Evolutionary conservation across 2,113 vertebrate species (phyloP).

Genomic region (Brachypteracias leptosomus): DNA sequence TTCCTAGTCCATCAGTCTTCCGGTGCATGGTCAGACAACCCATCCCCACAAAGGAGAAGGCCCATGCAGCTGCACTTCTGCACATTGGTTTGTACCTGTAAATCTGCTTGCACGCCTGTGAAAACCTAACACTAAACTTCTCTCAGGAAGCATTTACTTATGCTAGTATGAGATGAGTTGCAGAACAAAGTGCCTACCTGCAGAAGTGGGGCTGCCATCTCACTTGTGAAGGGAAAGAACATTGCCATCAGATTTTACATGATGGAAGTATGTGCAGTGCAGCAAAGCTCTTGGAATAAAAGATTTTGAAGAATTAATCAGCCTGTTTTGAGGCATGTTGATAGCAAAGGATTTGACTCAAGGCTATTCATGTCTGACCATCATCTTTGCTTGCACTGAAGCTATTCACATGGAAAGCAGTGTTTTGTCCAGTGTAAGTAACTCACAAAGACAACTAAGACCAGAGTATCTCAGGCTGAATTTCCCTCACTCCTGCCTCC

Average conservation of each 20-base stretch:
- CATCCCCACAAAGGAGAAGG: not conserved
- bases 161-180: not conserved
- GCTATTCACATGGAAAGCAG: not conserved
- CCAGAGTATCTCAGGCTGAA: not conserved
- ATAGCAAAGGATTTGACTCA: not conserved
- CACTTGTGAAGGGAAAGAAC: not conserved
- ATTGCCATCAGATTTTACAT: not conserved
- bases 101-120: not conserved
- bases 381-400: not conserved
- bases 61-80: not conserved
- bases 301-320: not conserved
- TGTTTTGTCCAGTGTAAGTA: not conserved
- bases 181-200: not conserved
- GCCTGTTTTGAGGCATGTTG: not conserved
- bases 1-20: not conserved
- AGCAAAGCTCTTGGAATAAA: conserved; percentile 9
- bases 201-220: not conserved
- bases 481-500: not conserved
- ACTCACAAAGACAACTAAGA: conserved; percentile 8
- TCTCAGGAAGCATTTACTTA: not conserved
- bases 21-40: fast-evolving
- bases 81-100: not conserved
- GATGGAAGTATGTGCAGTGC: not conserved
- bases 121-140: not conserved
- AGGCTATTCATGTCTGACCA: not conserved